Percentiles rank a stretch among this genome's conserved stretches.
Evolutionary conservation across 2,888 invertebrate species (phyloP).

Genomic region (Xanthia icteritia): DNA sequence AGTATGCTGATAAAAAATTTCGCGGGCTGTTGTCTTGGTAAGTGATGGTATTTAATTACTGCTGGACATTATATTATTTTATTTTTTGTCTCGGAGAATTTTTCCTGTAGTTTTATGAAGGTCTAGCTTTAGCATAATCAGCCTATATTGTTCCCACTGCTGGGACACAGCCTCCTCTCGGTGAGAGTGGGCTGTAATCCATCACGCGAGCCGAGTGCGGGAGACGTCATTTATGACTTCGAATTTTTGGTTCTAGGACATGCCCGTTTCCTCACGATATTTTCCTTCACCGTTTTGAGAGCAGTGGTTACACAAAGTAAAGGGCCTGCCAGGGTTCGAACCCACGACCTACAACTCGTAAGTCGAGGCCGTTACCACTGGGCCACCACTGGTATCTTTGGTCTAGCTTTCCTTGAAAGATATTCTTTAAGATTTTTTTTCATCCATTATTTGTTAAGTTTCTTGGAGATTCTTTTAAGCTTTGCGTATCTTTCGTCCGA

Average conservation of each 20-base stretch:
- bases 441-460: neutral
- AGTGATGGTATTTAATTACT: conserved; percentile 41
- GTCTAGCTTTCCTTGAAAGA: conserved; percentile 1
- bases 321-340: too few species aligned
- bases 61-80: conserved; percentile 2
- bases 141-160: too few species aligned
- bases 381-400: neutral
- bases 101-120: conserved; percentile 17
- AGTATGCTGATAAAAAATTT: conserved; percentile 25
- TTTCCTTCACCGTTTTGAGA: too few species aligned
- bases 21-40: conserved; percentile 26
- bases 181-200: too few species aligned
- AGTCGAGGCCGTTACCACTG: too few species aligned
- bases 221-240: too few species aligned
- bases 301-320: too few species aligned
- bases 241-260: too few species aligned
- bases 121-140: neutral
- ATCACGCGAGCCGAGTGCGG: too few species aligned
- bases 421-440: neutral
- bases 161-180: too few species aligned
- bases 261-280: too few species aligned
- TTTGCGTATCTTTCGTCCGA: neutral
- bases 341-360: too few species aligned
- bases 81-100: conserved; percentile 16
- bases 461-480: neutral